Conservation (phyloP, 1,140 invertebrate species). For the Aplysia californica region DNA sequence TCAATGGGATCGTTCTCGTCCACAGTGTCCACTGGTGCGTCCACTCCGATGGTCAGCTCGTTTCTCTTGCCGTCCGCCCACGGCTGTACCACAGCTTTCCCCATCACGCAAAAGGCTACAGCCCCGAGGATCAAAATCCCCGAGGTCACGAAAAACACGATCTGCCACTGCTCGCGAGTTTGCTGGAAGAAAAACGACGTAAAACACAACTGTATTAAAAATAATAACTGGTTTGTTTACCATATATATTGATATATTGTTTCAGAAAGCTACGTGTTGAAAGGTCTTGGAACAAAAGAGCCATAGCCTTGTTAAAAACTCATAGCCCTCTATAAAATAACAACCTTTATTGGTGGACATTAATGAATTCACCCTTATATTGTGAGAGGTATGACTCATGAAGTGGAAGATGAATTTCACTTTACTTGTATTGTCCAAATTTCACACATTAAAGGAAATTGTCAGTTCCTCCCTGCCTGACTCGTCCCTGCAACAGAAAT, state of each 20-base stretch:
- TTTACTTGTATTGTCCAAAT: no score
- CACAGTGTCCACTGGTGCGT: no score
- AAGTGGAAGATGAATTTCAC: no score
- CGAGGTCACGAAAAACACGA: constrained; percentile 32
- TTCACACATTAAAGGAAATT: no score
- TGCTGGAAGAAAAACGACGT: constrained; percentile 17
- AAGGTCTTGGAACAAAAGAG: background rate
- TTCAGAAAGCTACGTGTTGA: background rate
- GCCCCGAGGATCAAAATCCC: constrained; percentile 16
- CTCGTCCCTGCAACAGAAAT: no score
- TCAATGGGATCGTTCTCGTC: no score
- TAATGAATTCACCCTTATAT: no score
- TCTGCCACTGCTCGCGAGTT: constrained; percentile 37
- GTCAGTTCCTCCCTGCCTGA: no score
- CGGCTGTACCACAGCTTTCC: constrained; percentile 13
- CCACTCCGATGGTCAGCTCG: background rate
- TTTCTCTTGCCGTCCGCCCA: constrained; percentile 14
- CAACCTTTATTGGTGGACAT: no score
- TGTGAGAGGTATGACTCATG: no score
- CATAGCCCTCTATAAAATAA: no score
- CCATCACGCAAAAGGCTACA: constrained; percentile 19
- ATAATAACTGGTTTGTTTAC: background rate
- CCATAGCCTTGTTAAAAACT: background rate
- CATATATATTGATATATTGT: background rate
- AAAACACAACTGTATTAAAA: background rate